Percentiles rank a stretch among this genome's conserved stretches.
These are phyloP conservation scores for Drosophila nigricruria DNA, from an alignment of 2,888 invertebrate species.

Conservation along the genomic window DNA sequence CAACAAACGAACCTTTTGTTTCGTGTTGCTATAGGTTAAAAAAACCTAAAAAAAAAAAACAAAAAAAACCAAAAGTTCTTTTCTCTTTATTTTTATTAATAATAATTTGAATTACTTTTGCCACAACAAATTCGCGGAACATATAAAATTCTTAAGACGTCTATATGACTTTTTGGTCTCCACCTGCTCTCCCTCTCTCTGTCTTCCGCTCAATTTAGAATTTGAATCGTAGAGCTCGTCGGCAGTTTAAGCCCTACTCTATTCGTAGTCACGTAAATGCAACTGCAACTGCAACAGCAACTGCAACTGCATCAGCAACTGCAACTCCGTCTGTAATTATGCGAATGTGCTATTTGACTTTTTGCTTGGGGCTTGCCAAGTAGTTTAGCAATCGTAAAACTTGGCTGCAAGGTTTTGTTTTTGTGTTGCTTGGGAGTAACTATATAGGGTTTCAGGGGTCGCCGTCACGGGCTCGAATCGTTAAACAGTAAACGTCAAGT, in stretches of 20 bases:
- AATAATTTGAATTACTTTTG: conserved; percentile 10
- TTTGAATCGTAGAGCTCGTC: neutral
- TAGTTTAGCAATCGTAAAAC: conserved; percentile 55
- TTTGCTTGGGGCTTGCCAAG: conserved; percentile 19
- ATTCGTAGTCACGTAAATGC: conserved; percentile 57
- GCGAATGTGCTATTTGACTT: conserved; percentile 36
- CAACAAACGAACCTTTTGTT: neutral
- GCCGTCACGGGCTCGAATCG: conserved; percentile 33
- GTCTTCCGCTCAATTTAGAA: neutral
- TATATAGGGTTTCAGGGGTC: conserved; percentile 20
- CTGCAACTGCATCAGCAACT: conserved; percentile 12
- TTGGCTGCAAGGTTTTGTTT: conserved; percentile 13
- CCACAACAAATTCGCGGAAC: conserved; percentile 6
- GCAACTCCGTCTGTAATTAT: conserved; percentile 46
- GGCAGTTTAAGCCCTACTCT: conserved; percentile 10
- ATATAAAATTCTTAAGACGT: conserved; percentile 1
- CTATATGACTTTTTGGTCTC: neutral
- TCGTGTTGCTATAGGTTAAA: neutral
- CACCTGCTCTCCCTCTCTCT: neutral
- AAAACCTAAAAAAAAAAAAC: neutral
- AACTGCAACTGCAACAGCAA: conserved; percentile 42
- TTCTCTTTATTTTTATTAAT: neutral
- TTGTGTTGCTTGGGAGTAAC: neutral
- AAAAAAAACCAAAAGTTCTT: neutral
- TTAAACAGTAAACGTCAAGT: conserved; percentile 40